Percentiles rank a stretch among this genome's conserved stretches.
Conservation (phyloP, 2,797 vertebrate genomes). For the Anniella stebbinsi region DNA sequence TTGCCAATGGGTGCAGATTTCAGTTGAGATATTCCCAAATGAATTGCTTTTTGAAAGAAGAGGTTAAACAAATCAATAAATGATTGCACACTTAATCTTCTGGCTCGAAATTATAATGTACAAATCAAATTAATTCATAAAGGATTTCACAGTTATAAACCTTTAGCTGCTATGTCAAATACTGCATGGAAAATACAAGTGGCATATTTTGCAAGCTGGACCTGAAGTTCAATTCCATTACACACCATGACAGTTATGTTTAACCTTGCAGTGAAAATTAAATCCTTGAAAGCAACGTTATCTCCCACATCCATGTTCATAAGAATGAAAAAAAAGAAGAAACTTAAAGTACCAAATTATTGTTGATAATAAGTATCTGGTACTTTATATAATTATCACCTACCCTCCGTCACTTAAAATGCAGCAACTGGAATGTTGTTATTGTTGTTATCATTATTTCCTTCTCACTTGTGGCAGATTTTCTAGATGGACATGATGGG, state of each 20-base stretch:
- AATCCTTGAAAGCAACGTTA: background rate
- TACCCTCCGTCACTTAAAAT: background rate
- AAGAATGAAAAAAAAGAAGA: background rate
- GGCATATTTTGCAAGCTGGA: background rate
- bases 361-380: background rate
- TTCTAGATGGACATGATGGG: too few relatives aligned
- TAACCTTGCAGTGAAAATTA: constrained; percentile 8
- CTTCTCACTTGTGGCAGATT: too few relatives aligned
- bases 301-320: constrained; percentile 3
- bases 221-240: background rate
- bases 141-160: background rate
- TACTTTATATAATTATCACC: background rate
- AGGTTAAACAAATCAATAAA: constrained; percentile 30
- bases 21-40: background rate
- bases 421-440: background rate
- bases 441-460: too few relatives aligned
- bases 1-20: constrained; percentile 2
- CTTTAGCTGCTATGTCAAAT: background rate
- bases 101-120: constrained; percentile 17
- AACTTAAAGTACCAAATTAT: background rate
- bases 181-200: background rate
- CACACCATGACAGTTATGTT: background rate
- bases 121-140: background rate
- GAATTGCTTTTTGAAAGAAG: background rate
- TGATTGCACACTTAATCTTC: background rate